These are phyloP conservation scores for Lepus europaeus DNA, from an alignment of 2,113 vertebrate species.

Conservation along the genomic window DNA sequence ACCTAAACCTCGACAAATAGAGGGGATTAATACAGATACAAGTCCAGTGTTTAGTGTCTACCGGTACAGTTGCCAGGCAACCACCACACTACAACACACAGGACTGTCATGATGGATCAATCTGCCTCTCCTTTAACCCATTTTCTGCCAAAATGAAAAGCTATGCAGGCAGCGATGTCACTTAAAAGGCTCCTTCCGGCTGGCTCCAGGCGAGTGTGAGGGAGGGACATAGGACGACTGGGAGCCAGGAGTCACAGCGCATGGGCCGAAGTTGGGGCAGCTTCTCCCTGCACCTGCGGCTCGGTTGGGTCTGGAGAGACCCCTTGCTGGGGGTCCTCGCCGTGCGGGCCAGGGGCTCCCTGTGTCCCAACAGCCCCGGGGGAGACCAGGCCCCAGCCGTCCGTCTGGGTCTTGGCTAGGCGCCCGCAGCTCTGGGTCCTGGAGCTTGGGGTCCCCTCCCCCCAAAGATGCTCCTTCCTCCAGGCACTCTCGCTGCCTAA, in stretches of 20 bases:
- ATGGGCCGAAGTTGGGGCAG: conserved; percentile 50
- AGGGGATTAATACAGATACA: conserved; percentile 76
- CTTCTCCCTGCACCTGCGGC: neutral
- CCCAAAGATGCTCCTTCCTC: neutral
- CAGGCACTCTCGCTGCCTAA: neutral
- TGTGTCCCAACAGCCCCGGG: neutral
- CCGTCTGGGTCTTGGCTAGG: too few relatives aligned
- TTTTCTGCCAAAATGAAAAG: conserved; percentile 79
- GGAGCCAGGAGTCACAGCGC: conserved; percentile 64
- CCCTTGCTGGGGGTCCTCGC: neutral
- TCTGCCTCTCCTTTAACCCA: conserved; percentile 79
- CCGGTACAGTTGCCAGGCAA: conserved; percentile 86
- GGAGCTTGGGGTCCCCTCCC: neutral
- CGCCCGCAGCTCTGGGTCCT: neutral
- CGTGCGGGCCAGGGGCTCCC: neutral
- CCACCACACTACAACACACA: conserved; percentile 73
- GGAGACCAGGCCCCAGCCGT: neutral
- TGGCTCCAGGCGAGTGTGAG: too few relatives aligned
- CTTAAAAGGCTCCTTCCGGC: neutral
- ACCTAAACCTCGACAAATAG: conserved; percentile 68
- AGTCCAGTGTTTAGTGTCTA: conserved; percentile 75
- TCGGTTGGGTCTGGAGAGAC: neutral
- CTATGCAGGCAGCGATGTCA: neutral
- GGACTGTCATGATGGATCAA: conserved; percentile 68
- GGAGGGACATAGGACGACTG: too few relatives aligned